Evolutionary conservation across 2,888 invertebrate species (phyloP).

Genomic region (Myopa tessellatipennis): DNA sequence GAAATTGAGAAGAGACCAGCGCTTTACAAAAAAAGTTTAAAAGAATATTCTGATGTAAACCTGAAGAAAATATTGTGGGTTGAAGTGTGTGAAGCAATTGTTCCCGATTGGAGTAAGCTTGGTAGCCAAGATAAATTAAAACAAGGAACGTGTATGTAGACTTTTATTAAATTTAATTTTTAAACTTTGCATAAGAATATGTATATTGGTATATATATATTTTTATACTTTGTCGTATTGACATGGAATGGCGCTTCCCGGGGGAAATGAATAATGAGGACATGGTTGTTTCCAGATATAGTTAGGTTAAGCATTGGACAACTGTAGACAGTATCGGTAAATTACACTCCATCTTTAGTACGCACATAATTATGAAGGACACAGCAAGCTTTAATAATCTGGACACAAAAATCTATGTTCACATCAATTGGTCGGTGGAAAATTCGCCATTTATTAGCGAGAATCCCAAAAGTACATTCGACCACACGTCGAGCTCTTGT

Average conservation of each 20-base stretch:
- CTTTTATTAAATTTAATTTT: background rate
- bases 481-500: background rate
- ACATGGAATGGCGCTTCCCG: background rate
- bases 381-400: background rate
- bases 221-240: background rate
- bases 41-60: slow-evolving; percentile 12
- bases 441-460: background rate
- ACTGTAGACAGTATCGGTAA: slow-evolving; percentile 8
- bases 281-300: slow-evolving; percentile 1
- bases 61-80: slow-evolving; percentile 22
- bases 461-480: background rate
- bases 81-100: slow-evolving; percentile 30
- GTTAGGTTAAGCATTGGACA: slow-evolving; percentile 13
- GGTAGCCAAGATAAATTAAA: slow-evolving; percentile 11
- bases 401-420: background rate
- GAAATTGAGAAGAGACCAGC: slow-evolving; percentile 27
- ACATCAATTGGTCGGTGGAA: background rate
- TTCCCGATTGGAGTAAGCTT: slow-evolving; percentile 25
- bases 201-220: background rate
- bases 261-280: background rate
- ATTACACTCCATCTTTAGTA: slow-evolving; percentile 18
- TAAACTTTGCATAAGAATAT: background rate
- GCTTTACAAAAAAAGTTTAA: slow-evolving; percentile 21
- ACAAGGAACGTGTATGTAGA: slow-evolving; percentile 18
- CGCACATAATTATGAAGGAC: background rate